These are phyloP conservation scores for Lagodon rhomboides DNA, from an alignment of 2,797 vertebrate genomes.

Conservation along the genomic window DNA sequence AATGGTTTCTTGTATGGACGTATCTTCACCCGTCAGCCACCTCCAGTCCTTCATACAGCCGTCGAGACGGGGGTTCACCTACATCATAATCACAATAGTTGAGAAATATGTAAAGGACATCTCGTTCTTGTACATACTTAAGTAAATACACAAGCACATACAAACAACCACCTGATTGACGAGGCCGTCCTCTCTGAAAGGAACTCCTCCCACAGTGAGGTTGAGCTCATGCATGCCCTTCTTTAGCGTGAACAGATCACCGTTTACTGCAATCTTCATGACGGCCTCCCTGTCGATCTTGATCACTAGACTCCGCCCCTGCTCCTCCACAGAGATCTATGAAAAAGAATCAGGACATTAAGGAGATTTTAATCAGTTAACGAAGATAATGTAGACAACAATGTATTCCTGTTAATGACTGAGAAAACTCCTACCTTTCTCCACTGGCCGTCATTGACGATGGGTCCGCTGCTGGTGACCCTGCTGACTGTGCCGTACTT, in stretches of 20 bases:
- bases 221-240: slow-evolving; percentile 95
- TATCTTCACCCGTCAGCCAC: slow-evolving; percentile 94
- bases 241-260: slow-evolving; percentile 91
- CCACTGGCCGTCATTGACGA: slow-evolving; percentile 95
- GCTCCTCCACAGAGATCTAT: slow-evolving; percentile 97
- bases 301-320: slow-evolving; percentile 92
- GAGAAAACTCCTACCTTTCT: slow-evolving; percentile 88
- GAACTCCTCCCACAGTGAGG: slow-evolving; percentile 95
- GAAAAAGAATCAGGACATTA: slow-evolving; percentile 10
- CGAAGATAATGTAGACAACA: not conserved
- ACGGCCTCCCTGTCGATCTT: slow-evolving; percentile 97
- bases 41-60: slow-evolving; percentile 96
- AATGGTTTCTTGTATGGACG: slow-evolving; percentile 92
- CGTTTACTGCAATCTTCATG: slow-evolving; percentile 97
- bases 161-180: slow-evolving; percentile 89
- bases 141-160: slow-evolving; percentile 21
- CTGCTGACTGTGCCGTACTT: slow-evolving; percentile 90
- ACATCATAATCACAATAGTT: slow-evolving; percentile 7
- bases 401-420: not conserved
- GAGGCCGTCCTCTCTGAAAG: slow-evolving; percentile 91
- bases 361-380: not conserved
- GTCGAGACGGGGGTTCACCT: slow-evolving; percentile 97
- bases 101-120: slow-evolving; percentile 11
- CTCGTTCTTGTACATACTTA: not conserved
- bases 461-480: slow-evolving; percentile 93